Evolutionary conservation across 1,140 invertebrate genomes (phyloP).

Genomic region (Phymorhynchus buccinoides): DNA sequence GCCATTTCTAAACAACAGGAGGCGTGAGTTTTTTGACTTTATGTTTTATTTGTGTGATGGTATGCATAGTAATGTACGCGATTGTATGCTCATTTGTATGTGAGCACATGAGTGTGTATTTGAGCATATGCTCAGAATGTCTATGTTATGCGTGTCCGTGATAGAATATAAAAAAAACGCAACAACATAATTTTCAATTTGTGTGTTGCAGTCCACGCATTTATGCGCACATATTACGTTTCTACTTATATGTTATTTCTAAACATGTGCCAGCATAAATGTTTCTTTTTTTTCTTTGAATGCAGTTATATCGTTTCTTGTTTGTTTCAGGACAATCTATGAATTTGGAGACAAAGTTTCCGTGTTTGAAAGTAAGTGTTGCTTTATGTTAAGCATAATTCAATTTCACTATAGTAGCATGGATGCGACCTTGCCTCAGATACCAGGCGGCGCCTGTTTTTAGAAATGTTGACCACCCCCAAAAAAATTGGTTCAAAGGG

Average conservation of each 20-base stretch:
- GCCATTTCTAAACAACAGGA: slow-evolving; percentile 27
- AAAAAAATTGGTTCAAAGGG: no score
- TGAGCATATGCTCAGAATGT: not conserved
- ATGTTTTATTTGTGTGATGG: not conserved
- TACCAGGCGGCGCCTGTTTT: no score
- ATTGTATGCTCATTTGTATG: not conserved
- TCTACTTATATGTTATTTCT: not conserved
- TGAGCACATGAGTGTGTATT: not conserved
- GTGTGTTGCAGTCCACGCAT: not conserved
- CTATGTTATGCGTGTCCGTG: not conserved
- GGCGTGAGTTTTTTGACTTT: not conserved
- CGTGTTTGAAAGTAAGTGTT: slow-evolving; percentile 62
- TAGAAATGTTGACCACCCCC: no score
- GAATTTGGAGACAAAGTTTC: slow-evolving; percentile 56
- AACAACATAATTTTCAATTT: no score
- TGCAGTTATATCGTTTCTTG: no score
- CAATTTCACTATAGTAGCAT: no score
- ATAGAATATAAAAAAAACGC: no score
- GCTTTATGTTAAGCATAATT: no score
- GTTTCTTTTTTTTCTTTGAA: not conserved
- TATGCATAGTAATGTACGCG: not conserved
- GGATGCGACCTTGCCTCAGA: no score
- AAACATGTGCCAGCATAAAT: no score
- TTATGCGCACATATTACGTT: not conserved
- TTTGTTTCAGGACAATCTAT: slow-evolving; percentile 26